phyloP scores from a whole-genome alignment of 1,140 invertebrate genomes.

The Epicauta chinensis region DNA sequence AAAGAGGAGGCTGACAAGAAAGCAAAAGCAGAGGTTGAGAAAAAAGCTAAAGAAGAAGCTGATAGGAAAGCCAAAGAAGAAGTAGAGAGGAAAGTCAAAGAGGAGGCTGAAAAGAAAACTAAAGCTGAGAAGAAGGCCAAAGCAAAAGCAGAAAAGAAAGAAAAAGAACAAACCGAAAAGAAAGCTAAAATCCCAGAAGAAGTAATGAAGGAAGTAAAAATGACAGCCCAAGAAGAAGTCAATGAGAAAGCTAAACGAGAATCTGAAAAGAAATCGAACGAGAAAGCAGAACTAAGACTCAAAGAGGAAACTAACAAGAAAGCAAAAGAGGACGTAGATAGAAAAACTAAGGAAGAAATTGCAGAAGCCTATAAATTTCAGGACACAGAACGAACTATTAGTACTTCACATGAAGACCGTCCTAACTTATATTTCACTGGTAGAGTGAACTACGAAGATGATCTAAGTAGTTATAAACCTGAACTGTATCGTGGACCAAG shows the following conservation, averaged over 20 bases:
- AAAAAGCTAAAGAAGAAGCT: conserved; percentile 24
- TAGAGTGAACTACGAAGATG: conserved; percentile 11
- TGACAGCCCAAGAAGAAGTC: too few relatives aligned
- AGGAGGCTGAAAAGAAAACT: conserved; percentile 23
- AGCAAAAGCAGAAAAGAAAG: conserved; percentile 15
- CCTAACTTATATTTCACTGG: conserved; percentile 1
- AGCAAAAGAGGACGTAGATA: too few relatives aligned
- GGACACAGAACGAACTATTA: conserved; percentile 1
- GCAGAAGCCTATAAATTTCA: too few relatives aligned
- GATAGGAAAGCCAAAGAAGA: conserved; percentile 23
- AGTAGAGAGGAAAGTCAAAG: conserved; percentile 23
- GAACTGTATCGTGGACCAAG: conserved; percentile 24
- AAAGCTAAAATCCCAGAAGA: too few relatives aligned
- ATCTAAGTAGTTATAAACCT: conserved; percentile 26
- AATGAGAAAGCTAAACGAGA: too few relatives aligned
- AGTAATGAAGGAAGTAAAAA: too few relatives aligned
- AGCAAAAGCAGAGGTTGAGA: conserved; percentile 25
- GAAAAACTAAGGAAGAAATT: too few relatives aligned
- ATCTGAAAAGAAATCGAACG: too few relatives aligned
- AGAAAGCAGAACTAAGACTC: too few relatives aligned
- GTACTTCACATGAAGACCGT: too few relatives aligned
- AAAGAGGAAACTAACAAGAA: too few relatives aligned
- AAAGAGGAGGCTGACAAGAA: conserved; percentile 27
- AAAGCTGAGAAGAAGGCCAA: conserved; percentile 19
- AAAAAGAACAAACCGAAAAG: conserved; percentile 21